phyloP scores from a whole-genome alignment of 2,797 vertebrate species.

The Typhlichthys eigenmanni region DNA sequence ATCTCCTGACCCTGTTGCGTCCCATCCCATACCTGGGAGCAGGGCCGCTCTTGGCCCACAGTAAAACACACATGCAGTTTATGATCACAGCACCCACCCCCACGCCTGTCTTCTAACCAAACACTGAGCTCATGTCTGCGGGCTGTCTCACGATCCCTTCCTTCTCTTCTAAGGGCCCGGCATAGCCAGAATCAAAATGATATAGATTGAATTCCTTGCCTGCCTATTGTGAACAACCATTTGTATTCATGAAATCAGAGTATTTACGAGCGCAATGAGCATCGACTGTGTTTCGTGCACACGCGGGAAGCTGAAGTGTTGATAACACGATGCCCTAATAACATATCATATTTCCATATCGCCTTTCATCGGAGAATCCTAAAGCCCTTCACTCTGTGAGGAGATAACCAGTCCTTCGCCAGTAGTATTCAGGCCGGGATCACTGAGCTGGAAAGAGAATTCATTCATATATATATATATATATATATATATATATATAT shows the following conservation, averaged over 20 bases:
- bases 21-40: constrained; percentile 48
- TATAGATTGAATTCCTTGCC: constrained; percentile 71
- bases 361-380: constrained; percentile 72
- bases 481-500: not conserved
- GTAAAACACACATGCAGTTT: constrained; percentile 61
- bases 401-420: constrained; percentile 64
- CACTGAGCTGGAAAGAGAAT: constrained; percentile 57
- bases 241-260: constrained; percentile 77
- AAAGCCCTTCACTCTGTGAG: constrained; percentile 68
- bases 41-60: constrained; percentile 55
- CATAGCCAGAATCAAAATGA: constrained; percentile 66
- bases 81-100: constrained; percentile 52
- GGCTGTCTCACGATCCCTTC: constrained; percentile 50
- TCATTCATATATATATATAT: constrained; percentile 32
- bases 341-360: constrained; percentile 70
- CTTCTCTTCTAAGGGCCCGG: constrained; percentile 55
- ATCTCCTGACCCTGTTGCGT: constrained; percentile 62
- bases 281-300: constrained; percentile 66
- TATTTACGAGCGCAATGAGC: constrained; percentile 76
- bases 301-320: constrained; percentile 68
- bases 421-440: constrained; percentile 49
- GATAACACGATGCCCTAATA: constrained; percentile 71
- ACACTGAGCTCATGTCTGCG: constrained; percentile 65
- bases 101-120: constrained; percentile 54
- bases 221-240: constrained; percentile 65